Conservation (phyloP, 2,113 vertebrate genomes). For the Tyrannus savana region DNA sequence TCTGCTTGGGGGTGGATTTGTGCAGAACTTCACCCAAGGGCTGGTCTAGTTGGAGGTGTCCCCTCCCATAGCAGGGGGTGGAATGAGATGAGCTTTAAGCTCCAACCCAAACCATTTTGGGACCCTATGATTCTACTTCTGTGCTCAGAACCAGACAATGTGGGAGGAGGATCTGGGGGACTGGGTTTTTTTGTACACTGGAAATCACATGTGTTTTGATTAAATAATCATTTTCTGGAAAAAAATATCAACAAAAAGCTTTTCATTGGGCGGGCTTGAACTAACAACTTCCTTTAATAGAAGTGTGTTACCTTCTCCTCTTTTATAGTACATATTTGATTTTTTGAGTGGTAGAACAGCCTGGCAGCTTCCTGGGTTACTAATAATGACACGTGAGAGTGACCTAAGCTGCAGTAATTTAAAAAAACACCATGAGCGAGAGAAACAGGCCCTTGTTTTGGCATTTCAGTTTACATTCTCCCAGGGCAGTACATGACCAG, state of each 20-base stretch:
- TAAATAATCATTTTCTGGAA: not conserved
- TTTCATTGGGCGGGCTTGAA: not conserved
- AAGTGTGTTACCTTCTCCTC: accelerated
- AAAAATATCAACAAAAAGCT: not conserved
- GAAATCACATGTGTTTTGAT: not conserved
- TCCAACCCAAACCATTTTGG: not conserved
- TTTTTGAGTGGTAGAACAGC: not conserved
- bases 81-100: not conserved
- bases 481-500: not conserved
- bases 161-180: not conserved
- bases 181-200: not conserved
- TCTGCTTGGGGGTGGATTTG: not conserved
- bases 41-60: not conserved
- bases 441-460: not conserved
- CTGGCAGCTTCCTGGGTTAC: not conserved
- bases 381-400: not conserved
- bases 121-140: not conserved
- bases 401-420: not conserved
- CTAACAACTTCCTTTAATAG: not conserved
- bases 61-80: not conserved
- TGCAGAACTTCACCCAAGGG: not conserved
- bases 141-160: not conserved
- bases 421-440: not conserved
- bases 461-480: not conserved
- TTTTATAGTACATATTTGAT: not conserved